Percentiles rank a stretch among this genome's conserved stretches.
phyloP scores from a whole-genome alignment of 2,113 vertebrate species.

The Opisthocomus hoazin region DNA sequence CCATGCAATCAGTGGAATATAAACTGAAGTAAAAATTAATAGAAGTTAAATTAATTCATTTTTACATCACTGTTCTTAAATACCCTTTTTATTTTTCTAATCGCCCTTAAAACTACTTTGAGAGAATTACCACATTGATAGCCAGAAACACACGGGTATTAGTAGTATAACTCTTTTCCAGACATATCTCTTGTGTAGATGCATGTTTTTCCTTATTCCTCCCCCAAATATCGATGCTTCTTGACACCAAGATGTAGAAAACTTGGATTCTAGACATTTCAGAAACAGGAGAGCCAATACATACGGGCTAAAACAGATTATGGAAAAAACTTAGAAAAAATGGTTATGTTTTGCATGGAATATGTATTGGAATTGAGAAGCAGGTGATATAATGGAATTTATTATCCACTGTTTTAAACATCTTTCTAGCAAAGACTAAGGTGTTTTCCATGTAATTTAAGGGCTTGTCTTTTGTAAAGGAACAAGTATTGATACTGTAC shows the following conservation, averaged over 20 bases:
- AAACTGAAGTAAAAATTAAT: neutral
- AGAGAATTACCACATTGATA: neutral
- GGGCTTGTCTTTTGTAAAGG: neutral
- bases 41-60: neutral
- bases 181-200: neutral
- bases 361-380: neutral
- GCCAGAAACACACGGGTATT: neutral
- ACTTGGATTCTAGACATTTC: neutral
- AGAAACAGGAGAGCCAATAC: neutral
- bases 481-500: neutral
- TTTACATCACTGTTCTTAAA: neutral
- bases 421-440: neutral
- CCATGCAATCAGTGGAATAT: neutral
- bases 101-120: neutral
- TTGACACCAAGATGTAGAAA: neutral
- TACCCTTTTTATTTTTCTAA: neutral
- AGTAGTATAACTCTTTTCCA: neutral
- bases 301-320: neutral
- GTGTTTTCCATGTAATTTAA: neutral
- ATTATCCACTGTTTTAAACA: neutral
- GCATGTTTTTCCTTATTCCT: neutral
- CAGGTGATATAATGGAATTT: neutral
- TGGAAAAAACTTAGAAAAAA: neutral
- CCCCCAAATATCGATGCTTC: neutral
- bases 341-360: neutral